A percentile compares a stretch with the other conserved stretches of the same genome.
phyloP scores from a whole-genome alignment of 2,888 invertebrate species.

The Harpalus rubripes region DNA sequence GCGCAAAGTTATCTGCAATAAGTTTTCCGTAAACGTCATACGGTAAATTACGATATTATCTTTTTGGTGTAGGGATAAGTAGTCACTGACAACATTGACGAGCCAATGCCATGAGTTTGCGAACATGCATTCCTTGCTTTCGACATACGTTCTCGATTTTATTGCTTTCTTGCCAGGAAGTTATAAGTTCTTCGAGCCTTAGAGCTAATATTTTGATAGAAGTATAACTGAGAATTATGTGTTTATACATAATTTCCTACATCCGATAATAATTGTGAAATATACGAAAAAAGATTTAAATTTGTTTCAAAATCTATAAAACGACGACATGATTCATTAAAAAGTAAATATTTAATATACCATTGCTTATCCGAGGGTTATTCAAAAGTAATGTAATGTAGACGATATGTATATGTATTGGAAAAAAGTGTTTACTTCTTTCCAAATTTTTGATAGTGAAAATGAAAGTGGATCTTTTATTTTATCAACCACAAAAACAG shows the following conservation, averaged over 20 bases:
- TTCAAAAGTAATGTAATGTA: too few species aligned
- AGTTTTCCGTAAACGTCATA: conserved; percentile 57
- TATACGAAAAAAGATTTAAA: neutral
- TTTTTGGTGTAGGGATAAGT: conserved; percentile 28
- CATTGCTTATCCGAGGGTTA: too few species aligned
- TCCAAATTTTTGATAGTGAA: too few species aligned
- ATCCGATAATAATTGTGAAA: neutral
- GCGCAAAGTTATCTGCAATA: conserved; percentile 52
- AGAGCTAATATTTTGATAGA: conserved; percentile 2
- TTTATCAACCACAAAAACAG: too few species aligned
- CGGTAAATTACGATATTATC: conserved; percentile 48
- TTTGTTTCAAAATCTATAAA: too few species aligned
- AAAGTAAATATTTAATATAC: too few species aligned
- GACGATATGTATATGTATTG: too few species aligned
- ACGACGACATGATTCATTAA: too few species aligned
- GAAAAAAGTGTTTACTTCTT: too few species aligned
- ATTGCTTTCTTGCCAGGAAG: conserved; percentile 11
- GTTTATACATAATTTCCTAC: neutral
- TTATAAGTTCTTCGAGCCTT: conserved; percentile 8
- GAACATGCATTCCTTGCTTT: conserved; percentile 11
- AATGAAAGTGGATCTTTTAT: too few species aligned
- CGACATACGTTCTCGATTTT: conserved; percentile 11
- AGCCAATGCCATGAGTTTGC: neutral
- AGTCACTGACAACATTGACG: conserved; percentile 20
- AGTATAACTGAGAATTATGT: neutral